These are phyloP conservation scores for Amphiura filiformis DNA, from an alignment of 35 echinoderm and acorn worm species.

Conservation along the genomic window DNA sequence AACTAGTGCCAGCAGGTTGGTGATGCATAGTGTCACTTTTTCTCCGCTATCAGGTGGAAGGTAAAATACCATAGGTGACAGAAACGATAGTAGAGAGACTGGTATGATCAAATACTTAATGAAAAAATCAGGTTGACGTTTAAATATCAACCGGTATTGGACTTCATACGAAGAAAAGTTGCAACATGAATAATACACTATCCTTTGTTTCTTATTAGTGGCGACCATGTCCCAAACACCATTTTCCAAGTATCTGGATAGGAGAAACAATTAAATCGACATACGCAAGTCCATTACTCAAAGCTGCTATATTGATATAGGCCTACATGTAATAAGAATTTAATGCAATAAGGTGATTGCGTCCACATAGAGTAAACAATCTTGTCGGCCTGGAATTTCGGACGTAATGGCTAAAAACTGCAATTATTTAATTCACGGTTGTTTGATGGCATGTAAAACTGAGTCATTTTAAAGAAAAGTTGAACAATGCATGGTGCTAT, in stretches of 20 bases:
- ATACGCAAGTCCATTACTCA: constrained; percentile 6
- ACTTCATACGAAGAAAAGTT: neutral
- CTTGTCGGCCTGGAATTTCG: too few relatives aligned
- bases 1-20: constrained; percentile 62
- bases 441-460: too few relatives aligned
- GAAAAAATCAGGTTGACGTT: neutral
- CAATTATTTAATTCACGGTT: too few relatives aligned
- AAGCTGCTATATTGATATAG: neutral
- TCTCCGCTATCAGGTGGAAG: constrained; percentile 66
- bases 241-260: neutral
- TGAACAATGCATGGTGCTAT: too few relatives aligned
- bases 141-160: neutral
- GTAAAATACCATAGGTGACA: constrained; percentile 34
- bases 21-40: constrained; percentile 55
- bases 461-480: too few relatives aligned
- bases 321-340: too few relatives aligned
- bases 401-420: too few relatives aligned
- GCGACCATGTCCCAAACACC: neutral
- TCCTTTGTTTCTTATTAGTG: neutral
- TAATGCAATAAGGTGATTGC: too few relatives aligned
- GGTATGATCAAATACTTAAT: constrained; percentile 27
- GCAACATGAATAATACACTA: neutral
- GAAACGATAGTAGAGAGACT: constrained; percentile 13
- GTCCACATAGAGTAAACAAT: too few relatives aligned
- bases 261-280: too few relatives aligned